Evolutionary conservation across 2,113 vertebrate species (phyloP), one percentile per base, ranked within the genome.

Genomic region (Lamprologus callipterus): DNA sequence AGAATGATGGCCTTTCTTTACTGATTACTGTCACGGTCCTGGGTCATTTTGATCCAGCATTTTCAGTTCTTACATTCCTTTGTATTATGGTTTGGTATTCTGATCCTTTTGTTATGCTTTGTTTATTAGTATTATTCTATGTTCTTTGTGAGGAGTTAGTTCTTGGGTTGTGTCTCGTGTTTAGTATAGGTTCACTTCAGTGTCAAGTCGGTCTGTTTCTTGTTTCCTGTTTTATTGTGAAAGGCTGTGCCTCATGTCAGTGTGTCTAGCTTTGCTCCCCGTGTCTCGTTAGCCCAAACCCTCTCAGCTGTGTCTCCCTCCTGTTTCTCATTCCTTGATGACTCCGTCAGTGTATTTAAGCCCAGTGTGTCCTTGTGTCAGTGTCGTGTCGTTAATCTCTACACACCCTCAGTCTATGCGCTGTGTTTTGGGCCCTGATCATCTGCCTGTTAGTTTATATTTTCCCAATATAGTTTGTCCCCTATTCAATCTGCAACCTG

Each of bases 311-410:
- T 13, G 53, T 55, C 53, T 55, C 53, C 53, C 2, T 55, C 11
- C 53, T 55, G 53, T 55, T 55, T 55, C 53, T 13, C 11, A 55
- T 8, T 55, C 2, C 53, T 55, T 26, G 53, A 55, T 55, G 54
- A 55, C 21, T 55, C 12, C 21, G 4, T 55, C 54, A 55, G 54
- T 55, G 54, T 55, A 8, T 55, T 7, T 26, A 55, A 55, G 54
- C 54, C 54, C 7, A 55, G 54, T 55, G 21, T 55, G 11, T 55
- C 21, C 54, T 55, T 55, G 54, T 55, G 54, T 55, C 12, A 8
- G 54, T 55, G 54, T 55, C 0, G 4, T 0, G 21, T 26, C 1
- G 6, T 23, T 55, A 55, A 55, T 55, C 1, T 23, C 53, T 55
- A 4, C 53, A 13, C 11, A 23, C 6, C 53, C 53, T 3, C 53